Conservation (phyloP, 2,797 vertebrate species). For the Erethizon dorsatum region DNA sequence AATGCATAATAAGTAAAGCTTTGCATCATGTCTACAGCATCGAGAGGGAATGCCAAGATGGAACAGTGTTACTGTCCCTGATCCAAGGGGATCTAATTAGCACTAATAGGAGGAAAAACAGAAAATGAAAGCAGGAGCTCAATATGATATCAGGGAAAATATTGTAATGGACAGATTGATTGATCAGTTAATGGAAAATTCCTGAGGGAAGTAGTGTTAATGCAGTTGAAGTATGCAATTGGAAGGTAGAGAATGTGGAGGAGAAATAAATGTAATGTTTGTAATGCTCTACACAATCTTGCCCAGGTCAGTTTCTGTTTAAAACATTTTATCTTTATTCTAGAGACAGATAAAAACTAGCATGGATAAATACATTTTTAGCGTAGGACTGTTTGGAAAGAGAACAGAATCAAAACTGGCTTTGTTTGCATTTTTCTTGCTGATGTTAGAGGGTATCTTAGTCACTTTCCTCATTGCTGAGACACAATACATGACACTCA, state of each 20-base stretch:
- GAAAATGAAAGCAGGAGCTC: slow-evolving; percentile 71
- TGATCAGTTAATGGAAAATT: slow-evolving; percentile 74
- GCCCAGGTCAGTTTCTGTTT: neutral
- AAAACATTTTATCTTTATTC: slow-evolving; percentile 50
- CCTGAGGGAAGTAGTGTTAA: slow-evolving; percentile 70
- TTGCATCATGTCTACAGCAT: slow-evolving; percentile 13
- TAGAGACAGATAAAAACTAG: slow-evolving; percentile 33
- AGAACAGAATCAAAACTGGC: neutral
- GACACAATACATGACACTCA: neutral
- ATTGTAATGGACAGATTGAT: slow-evolving; percentile 75
- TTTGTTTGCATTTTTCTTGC: slow-evolving; percentile 51
- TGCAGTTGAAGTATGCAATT: slow-evolving; percentile 69
- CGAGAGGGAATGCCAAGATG: slow-evolving; percentile 32
- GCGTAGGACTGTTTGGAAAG: slow-evolving; percentile 46
- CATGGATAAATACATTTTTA: slow-evolving; percentile 3
- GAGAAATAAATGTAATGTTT: slow-evolving; percentile 62
- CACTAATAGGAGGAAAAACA: slow-evolving; percentile 58
- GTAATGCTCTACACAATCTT: neutral
- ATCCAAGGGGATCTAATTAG: slow-evolving; percentile 71
- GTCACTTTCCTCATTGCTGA: neutral
- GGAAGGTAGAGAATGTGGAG: slow-evolving; percentile 7
- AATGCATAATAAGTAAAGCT: slow-evolving; percentile 69
- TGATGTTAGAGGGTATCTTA: neutral
- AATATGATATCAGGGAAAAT: slow-evolving; percentile 73
- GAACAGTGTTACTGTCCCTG: slow-evolving; percentile 14